phyloP scores from a whole-genome alignment of 2,113 vertebrate genomes.

The Erinaceus europaeus region DNA sequence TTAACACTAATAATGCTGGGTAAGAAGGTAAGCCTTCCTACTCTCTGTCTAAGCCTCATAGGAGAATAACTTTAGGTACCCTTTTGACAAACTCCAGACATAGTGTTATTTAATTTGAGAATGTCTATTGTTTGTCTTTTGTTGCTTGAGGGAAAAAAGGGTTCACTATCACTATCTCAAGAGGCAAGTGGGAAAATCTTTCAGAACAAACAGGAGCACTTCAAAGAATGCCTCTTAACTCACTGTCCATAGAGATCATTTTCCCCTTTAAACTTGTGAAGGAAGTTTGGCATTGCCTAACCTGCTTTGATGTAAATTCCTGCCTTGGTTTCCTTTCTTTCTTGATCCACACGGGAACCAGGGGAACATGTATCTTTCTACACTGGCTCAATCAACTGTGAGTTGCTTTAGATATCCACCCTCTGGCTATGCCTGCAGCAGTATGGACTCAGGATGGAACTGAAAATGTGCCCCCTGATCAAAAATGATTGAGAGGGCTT shows the following conservation, averaged over 20 bases:
- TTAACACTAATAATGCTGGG: neutral
- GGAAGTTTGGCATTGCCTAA: conserved; percentile 29
- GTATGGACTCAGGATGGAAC: neutral
- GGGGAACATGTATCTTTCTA: conserved; percentile 10
- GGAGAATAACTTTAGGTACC: neutral
- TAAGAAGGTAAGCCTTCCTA: neutral
- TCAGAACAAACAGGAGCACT: conserved; percentile 49
- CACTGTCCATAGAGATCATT: neutral
- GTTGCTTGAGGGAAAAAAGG: conserved; percentile 48
- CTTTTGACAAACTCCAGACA: conserved; percentile 12
- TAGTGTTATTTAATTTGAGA: conserved; percentile 39
- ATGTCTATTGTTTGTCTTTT: neutral
- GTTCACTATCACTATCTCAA: conserved; percentile 48
- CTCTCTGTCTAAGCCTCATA: neutral
- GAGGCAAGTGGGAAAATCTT: conserved; percentile 57
- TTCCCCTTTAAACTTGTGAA: conserved; percentile 1
- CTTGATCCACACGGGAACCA: conserved; percentile 19
- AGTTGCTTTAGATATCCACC: conserved; percentile 40
- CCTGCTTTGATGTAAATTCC: conserved; percentile 51
- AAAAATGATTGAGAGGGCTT: conserved; percentile 12
- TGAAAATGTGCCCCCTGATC: neutral
- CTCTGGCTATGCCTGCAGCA: conserved; percentile 40
- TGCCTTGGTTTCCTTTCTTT: conserved; percentile 53
- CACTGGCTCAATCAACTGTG: conserved; percentile 3
- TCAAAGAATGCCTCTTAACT: conserved; percentile 62